A percentile compares a stretch with the other conserved stretches of the same genome.
phyloP scores from a whole-genome alignment of 2,113 vertebrate species.

The Psilopsiagon aurifrons region DNA sequence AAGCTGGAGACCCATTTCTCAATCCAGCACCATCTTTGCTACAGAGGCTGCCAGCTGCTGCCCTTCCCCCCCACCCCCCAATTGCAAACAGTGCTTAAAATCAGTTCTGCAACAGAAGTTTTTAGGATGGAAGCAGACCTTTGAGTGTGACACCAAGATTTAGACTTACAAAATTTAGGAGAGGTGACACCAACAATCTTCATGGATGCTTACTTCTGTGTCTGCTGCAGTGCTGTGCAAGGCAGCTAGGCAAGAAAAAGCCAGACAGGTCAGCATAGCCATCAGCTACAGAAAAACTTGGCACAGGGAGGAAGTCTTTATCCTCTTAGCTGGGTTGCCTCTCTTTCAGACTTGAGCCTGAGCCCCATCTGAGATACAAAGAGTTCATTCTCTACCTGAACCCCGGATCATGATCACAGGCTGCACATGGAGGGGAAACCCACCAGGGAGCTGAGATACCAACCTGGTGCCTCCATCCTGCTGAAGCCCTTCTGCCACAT shows the following conservation, averaged over 20 bases:
- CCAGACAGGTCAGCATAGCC: fast-evolving
- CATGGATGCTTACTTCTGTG: fast-evolving
- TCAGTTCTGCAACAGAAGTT: not conserved
- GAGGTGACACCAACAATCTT: not conserved
- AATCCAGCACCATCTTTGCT: not conserved
- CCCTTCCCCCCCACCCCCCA: no score
- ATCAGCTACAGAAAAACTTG: not conserved
- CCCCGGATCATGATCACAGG: fast-evolving
- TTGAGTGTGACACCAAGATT: not conserved
- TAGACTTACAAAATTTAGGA: not conserved
- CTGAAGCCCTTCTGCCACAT: not conserved
- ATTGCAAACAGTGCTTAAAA: not conserved
- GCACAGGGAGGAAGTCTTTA: not conserved
- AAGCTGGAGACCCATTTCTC: conserved; percentile 12
- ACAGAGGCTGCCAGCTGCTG: not conserved
- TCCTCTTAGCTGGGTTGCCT: not conserved
- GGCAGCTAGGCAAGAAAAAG: not conserved
- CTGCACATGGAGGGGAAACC: not conserved
- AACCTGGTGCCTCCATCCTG: not conserved
- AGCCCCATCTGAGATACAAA: not conserved
- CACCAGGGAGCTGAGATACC: fast-evolving
- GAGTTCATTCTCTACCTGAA: not conserved
- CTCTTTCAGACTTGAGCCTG: not conserved
- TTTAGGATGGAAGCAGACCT: not conserved
- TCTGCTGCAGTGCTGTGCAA: not conserved